Evolutionary conservation across 2,797 vertebrate genomes (phyloP), one percentile per base, ranked within the genome.

Genomic region (Carapus acus): DNA sequence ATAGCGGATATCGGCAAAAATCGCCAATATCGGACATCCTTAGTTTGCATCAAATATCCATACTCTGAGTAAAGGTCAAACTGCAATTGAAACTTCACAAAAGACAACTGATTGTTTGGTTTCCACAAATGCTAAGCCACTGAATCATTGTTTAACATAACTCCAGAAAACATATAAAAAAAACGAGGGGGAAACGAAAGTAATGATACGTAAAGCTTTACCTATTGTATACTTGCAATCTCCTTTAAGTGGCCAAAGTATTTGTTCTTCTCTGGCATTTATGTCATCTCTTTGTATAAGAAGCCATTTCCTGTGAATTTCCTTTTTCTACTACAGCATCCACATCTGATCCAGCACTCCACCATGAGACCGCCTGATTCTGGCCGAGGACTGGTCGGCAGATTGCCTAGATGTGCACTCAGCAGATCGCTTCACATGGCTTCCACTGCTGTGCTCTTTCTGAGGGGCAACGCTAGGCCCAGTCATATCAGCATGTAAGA

Each of bases 271-370:
- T 42, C 43, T 66, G 49, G 29, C 57, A 21, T 41, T 76, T 59
- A 65, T 65, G 64, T 62, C 43, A 41, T 70, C 60, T 62, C 54
- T 76, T 81, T 27, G 79, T 71, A 76, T 78, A 83, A 82, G 63
- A 64, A 67, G 77, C 76, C 76, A 87, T 87, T 90, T 87, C 85
- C 85, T 86, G 79, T 77, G 80, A 83, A 67, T 80, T 73, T 67
- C 75, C 74, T 79, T 78, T 80, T 76, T 80, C 14, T 33, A 86
- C 74, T 76, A 86, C 81, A 86, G 77, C 74, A 88, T 82, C 84
- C 82, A 88, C 89, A 91, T 91, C 88, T 93, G 90, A 85, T 71
- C 79, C 72, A 69, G 68, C 79, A 71, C 74, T 84, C 83, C 83
- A 83, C 77, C 73, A 51, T 88, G 71, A 82, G 37, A 73, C 68